A percentile compares a stretch with the other conserved stretches of the same genome.
Evolutionary conservation across 2,797 vertebrate genomes (phyloP).

Genomic region (Smutsia gigantea): DNA sequence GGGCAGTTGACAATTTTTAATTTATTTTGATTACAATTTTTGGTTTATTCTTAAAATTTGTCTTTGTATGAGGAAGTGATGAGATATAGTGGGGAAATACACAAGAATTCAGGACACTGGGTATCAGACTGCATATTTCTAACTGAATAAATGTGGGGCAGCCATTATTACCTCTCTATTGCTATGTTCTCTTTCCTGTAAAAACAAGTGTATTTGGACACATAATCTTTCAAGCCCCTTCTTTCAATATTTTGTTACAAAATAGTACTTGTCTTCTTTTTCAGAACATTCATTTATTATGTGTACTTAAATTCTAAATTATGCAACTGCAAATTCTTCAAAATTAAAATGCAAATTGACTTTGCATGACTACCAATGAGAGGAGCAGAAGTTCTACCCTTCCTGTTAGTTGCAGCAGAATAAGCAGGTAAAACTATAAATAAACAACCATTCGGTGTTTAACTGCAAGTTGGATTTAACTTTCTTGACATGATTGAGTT

Average conservation of each 20-base stretch:
- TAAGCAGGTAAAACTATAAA: slow-evolving; percentile 37
- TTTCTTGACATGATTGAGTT: slow-evolving; percentile 51
- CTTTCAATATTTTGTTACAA: not conserved
- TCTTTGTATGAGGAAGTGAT: not conserved
- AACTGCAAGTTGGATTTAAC: slow-evolving; percentile 58
- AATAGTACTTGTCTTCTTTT: not conserved
- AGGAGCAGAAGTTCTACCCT: not conserved
- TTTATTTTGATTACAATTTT: not conserved
- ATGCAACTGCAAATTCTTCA: not conserved
- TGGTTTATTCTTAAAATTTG: not conserved
- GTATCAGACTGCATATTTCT: not conserved
- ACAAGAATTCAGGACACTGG: not conserved
- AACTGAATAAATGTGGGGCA: not conserved
- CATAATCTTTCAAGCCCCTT: not conserved
- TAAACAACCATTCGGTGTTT: slow-evolving; percentile 55
- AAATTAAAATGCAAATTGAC: slow-evolving; percentile 32
- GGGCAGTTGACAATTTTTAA: not conserved
- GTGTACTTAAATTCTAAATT: not conserved
- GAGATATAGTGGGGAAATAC: not conserved
- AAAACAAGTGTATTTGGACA: not conserved
- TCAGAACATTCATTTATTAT: not conserved
- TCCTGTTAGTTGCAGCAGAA: not conserved
- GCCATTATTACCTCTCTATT: not conserved
- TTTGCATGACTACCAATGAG: not conserved
- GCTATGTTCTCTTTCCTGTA: not conserved